phyloP scores from a whole-genome alignment of 2,113 vertebrate species.

The Collichthys lucidus region DNA sequence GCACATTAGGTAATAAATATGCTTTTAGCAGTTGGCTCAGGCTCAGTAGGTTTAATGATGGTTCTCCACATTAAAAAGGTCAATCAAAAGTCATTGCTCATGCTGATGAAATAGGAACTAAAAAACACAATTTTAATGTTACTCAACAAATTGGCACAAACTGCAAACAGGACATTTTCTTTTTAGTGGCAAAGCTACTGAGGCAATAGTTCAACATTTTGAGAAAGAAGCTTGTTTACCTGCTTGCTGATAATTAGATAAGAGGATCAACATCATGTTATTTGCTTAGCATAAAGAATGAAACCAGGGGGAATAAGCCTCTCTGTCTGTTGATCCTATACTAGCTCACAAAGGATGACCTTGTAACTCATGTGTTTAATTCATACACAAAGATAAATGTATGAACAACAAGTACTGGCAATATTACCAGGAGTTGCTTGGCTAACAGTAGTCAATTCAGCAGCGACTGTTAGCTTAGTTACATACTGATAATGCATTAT shows the following conservation, averaged over 20 bases:
- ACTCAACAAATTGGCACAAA: background rate
- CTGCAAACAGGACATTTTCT: background rate
- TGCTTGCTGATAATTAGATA: background rate
- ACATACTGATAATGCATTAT: background rate
- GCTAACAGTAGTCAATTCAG: background rate
- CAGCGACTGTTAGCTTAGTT: no score
- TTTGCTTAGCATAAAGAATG: background rate
- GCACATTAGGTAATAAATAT: conserved; percentile 17
- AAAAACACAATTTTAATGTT: background rate
- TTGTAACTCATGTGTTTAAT: background rate
- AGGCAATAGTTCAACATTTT: background rate
- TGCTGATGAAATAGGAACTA: background rate
- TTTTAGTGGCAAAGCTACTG: background rate
- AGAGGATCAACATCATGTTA: background rate
- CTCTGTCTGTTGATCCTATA: background rate
- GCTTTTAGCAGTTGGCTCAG: background rate
- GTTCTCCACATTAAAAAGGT: background rate
- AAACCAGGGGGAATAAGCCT: background rate
- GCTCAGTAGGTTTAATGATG: conserved; percentile 10
- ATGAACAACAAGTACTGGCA: background rate
- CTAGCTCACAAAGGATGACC: background rate
- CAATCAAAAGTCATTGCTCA: background rate
- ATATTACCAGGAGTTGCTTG: background rate
- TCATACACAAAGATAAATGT: background rate
- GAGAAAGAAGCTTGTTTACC: background rate